phyloP scores from a whole-genome alignment of 1,140 invertebrate genomes.

The Orchesella cincta region DNA sequence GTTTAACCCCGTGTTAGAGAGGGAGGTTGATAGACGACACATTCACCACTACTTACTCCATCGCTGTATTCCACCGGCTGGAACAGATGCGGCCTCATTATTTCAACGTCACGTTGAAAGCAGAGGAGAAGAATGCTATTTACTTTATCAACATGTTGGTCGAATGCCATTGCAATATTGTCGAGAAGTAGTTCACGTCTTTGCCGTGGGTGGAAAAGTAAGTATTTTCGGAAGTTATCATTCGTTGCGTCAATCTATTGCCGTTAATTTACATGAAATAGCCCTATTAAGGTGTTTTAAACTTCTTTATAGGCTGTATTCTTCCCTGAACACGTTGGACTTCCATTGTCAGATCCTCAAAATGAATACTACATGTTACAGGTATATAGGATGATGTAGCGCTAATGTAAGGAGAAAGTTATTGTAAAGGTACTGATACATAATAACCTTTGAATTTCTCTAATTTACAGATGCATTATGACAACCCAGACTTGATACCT shows the following conservation, averaged over 20 bases:
- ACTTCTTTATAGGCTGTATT: slow-evolving; percentile 1
- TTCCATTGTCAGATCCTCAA: background rate
- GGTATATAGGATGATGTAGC: too few species aligned
- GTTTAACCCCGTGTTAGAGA: background rate
- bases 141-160: background rate
- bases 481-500: slow-evolving; percentile 31
- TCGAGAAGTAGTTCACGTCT: slow-evolving; percentile 4
- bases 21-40: background rate
- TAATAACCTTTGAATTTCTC: too few species aligned
- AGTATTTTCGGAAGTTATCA: background rate
- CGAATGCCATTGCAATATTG: slow-evolving; percentile 12
- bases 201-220: slow-evolving; percentile 26
- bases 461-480: slow-evolving; percentile 43
- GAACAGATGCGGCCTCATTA: background rate
- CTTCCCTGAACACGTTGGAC: slow-evolving; percentile 40
- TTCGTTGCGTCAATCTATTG: background rate
- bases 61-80: slow-evolving; percentile 20
- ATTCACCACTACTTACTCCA: slow-evolving; percentile 30
- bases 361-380: slow-evolving; percentile 11
- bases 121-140: slow-evolving; percentile 25
- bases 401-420: too few species aligned
- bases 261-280: background rate
- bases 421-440: too few species aligned
- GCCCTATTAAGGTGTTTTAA: background rate
- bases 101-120: slow-evolving; percentile 16